These are phyloP conservation scores for Nezara viridula DNA, from an alignment of 2,888 invertebrate species.

Conservation along the genomic window DNA sequence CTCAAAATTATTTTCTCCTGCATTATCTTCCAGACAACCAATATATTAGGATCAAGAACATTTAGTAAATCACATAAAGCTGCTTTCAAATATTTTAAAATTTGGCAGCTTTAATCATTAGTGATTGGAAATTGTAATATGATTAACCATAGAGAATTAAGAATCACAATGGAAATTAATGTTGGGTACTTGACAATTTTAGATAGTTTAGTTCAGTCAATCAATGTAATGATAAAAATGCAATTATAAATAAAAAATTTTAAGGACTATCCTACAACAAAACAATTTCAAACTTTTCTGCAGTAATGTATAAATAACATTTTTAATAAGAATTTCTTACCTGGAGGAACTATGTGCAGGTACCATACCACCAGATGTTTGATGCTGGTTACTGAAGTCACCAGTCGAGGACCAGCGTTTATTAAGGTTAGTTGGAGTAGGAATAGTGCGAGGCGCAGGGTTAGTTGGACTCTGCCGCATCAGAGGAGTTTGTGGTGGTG, in stretches of 20 bases:
- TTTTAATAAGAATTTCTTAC: not conserved
- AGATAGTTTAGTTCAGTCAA: constrained; percentile 9
- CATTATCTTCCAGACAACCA: too few relatives aligned
- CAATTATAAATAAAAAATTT: not conserved
- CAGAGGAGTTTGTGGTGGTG: constrained; percentile 78
- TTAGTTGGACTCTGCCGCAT: constrained; percentile 61
- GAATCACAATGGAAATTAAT: not conserved
- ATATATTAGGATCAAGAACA: too few relatives aligned
- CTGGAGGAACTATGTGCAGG: constrained; percentile 66
- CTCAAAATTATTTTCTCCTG: too few relatives aligned
- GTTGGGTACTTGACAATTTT: not conserved
- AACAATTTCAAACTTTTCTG: too few relatives aligned
- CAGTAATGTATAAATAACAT: too few relatives aligned
- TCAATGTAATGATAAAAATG: not conserved
- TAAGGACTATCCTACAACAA: not conserved
- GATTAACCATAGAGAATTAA: not conserved
- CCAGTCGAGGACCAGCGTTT: constrained; percentile 89
- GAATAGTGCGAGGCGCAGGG: constrained; percentile 64
- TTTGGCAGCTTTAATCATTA: too few relatives aligned
- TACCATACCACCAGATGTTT: constrained; percentile 62
- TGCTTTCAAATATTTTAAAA: too few relatives aligned
- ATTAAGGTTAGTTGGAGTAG: constrained; percentile 68
- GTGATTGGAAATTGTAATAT: too few relatives aligned
- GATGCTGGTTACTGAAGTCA: constrained; percentile 77
- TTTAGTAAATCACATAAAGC: too few relatives aligned